Evolutionary conservation across 2,797 vertebrate species (phyloP).

Genomic region (Megaceryle alcyon): DNA sequence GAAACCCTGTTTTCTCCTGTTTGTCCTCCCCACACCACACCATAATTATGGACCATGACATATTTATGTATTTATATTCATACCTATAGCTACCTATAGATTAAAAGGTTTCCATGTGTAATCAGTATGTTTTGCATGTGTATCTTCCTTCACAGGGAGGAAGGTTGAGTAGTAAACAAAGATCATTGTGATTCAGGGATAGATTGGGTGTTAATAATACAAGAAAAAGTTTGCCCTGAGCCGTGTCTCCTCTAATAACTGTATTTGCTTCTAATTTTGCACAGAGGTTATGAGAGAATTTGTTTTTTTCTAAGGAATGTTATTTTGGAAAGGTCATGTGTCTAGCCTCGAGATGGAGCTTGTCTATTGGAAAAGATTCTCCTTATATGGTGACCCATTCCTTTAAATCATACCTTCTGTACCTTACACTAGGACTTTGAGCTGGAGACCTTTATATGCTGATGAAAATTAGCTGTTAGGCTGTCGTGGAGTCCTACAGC

Average conservation of each 20-base stretch:
- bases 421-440: not conserved
- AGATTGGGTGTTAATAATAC: not conserved
- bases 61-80: not conserved
- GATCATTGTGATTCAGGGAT: not conserved
- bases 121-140: not conserved
- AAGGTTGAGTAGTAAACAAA: not conserved
- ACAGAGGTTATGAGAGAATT: not conserved
- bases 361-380: not conserved
- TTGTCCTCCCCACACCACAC: not conserved
- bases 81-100: not conserved
- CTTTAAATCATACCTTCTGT: not conserved
- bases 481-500: not conserved
- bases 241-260: not conserved
- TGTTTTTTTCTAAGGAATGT: not conserved
- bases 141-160: not conserved
- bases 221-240: not conserved
- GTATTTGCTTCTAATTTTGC: not conserved
- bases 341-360: not conserved
- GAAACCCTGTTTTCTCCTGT: not conserved
- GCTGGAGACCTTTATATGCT: not conserved
- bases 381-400: not conserved
- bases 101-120: fast-evolving
- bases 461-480: not conserved
- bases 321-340: not conserved
- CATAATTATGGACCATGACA: not conserved